Conservation (phyloP, 2,113 vertebrate species). For the Odontesthes bonariensis region DNA sequence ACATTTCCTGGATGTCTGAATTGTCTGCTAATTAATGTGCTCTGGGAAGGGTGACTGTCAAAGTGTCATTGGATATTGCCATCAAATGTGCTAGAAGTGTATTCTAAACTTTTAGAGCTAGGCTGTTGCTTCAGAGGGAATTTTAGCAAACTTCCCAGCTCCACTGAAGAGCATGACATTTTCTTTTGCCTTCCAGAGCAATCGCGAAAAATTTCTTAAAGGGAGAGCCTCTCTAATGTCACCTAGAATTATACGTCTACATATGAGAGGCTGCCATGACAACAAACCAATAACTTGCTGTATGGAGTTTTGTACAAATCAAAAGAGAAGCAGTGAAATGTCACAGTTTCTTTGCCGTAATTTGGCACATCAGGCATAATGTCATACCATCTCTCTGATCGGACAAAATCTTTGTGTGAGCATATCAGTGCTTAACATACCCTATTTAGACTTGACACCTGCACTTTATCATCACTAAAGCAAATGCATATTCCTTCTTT, state of each 20-base stretch:
- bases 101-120: slow-evolving; percentile 44
- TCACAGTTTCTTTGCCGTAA: slow-evolving; percentile 46
- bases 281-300: slow-evolving; percentile 7
- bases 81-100: slow-evolving; percentile 38
- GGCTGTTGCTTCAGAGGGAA: slow-evolving; percentile 39
- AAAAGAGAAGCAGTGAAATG: slow-evolving; percentile 12
- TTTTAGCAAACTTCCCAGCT: slow-evolving; percentile 45
- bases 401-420: slow-evolving; percentile 60
- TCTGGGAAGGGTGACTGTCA: slow-evolving; percentile 40
- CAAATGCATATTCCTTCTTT: slow-evolving; percentile 76
- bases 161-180: slow-evolving; percentile 31
- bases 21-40: slow-evolving; percentile 57
- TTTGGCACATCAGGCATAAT: slow-evolving; percentile 56
- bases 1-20: slow-evolving; percentile 56
- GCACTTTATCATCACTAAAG: slow-evolving; percentile 80
- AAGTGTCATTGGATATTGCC: slow-evolving; percentile 48
- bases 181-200: slow-evolving; percentile 31
- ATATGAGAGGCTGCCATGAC: background rate
- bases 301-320: background rate
- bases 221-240: slow-evolving; percentile 19
- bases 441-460: slow-evolving; percentile 78
- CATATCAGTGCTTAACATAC: slow-evolving; percentile 76
- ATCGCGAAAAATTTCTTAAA: slow-evolving; percentile 24
- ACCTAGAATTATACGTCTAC: slow-evolving; percentile 35
- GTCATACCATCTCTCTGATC: slow-evolving; percentile 53